These are phyloP conservation scores for Sebastes vulpes DNA, from an alignment of 2,797 vertebrate genomes.

Conservation along the genomic window DNA sequence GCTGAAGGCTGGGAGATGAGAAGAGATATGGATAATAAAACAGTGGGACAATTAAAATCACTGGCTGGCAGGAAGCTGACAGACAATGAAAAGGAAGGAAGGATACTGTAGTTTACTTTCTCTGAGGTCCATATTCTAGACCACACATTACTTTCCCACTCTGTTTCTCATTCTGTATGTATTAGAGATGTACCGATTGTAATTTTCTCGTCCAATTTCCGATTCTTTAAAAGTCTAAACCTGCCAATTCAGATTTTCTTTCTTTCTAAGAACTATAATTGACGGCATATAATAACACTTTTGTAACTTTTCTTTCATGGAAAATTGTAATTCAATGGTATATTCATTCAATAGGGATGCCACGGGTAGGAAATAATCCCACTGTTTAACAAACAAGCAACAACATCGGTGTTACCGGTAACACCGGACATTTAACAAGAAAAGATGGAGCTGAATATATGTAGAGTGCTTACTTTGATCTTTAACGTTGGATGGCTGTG, in stretches of 20 bases:
- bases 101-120: neutral
- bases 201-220: neutral
- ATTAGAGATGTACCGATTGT: neutral
- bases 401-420: neutral
- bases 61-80: neutral
- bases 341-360: neutral
- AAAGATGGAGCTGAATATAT: too few relatives aligned
- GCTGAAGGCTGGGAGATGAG: neutral
- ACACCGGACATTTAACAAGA: too few relatives aligned
- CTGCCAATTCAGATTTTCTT: neutral
- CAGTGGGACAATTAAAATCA: neutral
- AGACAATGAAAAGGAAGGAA: neutral
- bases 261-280: neutral
- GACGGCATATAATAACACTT: neutral
- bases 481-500: too few relatives aligned
- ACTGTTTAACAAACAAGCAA: too few relatives aligned
- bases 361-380: too few relatives aligned
- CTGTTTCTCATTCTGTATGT: neutral
- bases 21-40: constrained; percentile 12
- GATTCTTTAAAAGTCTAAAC: neutral
- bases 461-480: too few relatives aligned
- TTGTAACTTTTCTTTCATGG: neutral
- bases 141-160: neutral
- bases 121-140: neutral
- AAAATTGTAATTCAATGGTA: neutral